Evolutionary conservation across 2,113 vertebrate genomes (phyloP), one percentile per base, ranked within the genome.

Genomic region (Myotis brandtii): DNA sequence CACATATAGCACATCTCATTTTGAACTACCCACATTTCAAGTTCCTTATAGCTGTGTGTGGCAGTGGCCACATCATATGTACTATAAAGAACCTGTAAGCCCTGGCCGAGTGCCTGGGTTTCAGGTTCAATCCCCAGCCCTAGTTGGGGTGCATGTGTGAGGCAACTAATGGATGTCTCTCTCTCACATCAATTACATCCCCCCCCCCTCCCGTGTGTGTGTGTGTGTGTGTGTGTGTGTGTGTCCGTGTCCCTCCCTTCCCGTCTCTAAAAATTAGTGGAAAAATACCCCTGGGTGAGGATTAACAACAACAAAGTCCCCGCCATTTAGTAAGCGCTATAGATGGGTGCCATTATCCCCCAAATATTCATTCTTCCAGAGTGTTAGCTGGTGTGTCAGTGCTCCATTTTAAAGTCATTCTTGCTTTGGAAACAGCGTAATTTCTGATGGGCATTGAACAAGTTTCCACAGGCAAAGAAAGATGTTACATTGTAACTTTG

Each of bases 391-490:
- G 95, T 34, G 7, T 84, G 81, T 73, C 34, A 56, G 18, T 75
- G 10, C 12, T 70, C 12, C 20, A 18, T 40, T 89, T 81, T 37
- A 87, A 59, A 93, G 52, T 56, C 34, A 32, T 88, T 79, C 75
- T 85, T 94, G 27, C 77, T 95, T 62, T 94, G 66, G 72, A 91
- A 59, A 86, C 6, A 43, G 43, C 21, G 67, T 85, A 27, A 76
- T 85, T 95, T 64, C 91, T 70, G 27, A 27, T 87, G 86, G 73
- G 7, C 50, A 46, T 4, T 27, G 69, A 59, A 80, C 80, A 92
- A 27, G 56, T 81, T 93, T 76, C 73, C 81, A 94, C 67, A 76
- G 62, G 56, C 64, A 30, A 82, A 87, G n/a, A 59, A 95, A 81
- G 72, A 89, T 75, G 62, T 72, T 37, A 59, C 23, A 17, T 64